Conservation (phyloP, 2,797 vertebrate genomes). For the Anniella stebbinsi region DNA sequence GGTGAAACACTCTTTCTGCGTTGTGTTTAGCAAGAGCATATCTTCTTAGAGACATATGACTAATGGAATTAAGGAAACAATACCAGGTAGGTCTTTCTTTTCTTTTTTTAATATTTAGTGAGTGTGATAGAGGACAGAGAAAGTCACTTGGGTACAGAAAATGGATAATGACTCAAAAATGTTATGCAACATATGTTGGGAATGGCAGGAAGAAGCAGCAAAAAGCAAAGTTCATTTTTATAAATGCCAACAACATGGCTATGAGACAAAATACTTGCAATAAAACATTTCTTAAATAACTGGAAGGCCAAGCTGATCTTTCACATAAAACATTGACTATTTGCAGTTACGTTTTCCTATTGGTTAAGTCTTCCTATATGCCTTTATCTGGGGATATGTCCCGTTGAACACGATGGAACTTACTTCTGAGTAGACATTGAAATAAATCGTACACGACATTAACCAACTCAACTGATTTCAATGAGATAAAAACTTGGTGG, state of each 20-base stretch:
- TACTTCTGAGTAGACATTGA: neutral
- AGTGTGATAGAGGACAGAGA: constrained; percentile 35
- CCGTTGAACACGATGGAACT: neutral
- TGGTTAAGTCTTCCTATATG: neutral
- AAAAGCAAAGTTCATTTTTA: constrained; percentile 43
- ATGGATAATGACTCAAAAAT: constrained; percentile 45
- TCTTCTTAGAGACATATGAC: neutral
- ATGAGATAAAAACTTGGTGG: neutral
- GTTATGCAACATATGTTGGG: neutral
- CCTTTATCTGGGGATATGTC: neutral
- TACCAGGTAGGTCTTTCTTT: neutral
- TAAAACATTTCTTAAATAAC: constrained; percentile 1
- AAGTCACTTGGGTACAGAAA: constrained; percentile 30
- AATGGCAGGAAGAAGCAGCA: neutral
- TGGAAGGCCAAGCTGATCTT: neutral
- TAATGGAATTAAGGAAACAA: constrained; percentile 38
- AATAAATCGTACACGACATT: neutral
- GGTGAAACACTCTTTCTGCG: neutral
- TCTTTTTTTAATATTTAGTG: constrained; percentile 36
- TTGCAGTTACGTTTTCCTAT: neutral
- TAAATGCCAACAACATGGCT: neutral
- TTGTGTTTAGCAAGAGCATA: constrained; percentile 20
- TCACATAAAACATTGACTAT: neutral
- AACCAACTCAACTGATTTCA: neutral
- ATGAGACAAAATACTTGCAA: constrained; percentile 16